Conservation (phyloP, 2,797 vertebrate genomes). For the Chloroceryle amazona region DNA sequence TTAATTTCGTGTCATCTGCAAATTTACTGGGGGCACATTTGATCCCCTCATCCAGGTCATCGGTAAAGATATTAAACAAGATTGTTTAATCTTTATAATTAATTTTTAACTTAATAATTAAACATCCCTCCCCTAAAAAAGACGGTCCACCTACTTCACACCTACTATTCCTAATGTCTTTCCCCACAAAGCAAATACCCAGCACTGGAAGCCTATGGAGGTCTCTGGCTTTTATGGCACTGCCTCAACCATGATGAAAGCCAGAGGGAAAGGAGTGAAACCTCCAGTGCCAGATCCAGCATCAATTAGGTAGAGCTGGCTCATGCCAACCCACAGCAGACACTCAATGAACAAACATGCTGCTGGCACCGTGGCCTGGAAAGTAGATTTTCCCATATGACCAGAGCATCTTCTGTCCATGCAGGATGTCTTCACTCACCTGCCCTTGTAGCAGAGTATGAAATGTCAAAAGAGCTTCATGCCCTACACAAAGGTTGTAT, state of each 20-base stretch:
- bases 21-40: too few relatives aligned
- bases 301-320: not conserved
- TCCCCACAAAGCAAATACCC: not conserved
- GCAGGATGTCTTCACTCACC: not conserved
- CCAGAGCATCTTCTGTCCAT: not conserved
- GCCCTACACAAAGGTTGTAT: fast-evolving
- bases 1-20: too few relatives aligned
- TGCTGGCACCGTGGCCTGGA: not conserved
- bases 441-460: not conserved
- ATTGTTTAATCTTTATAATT: too few relatives aligned
- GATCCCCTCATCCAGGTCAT: too few relatives aligned
- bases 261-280: not conserved
- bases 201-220: not conserved
- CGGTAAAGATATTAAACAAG: too few relatives aligned
- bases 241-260: not conserved
- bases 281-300: not conserved
- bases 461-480: not conserved
- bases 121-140: not conserved
- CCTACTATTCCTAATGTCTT: not conserved
- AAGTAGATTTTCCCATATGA: fast-evolving
- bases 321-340: fast-evolving
- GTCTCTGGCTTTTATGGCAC: not conserved
- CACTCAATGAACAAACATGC: not conserved
- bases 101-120: too few relatives aligned
- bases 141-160: not conserved